Base-by-base conservation (phyloP, 1,140 invertebrate genomes). In the Tachypleus tridentatus region DNA sequence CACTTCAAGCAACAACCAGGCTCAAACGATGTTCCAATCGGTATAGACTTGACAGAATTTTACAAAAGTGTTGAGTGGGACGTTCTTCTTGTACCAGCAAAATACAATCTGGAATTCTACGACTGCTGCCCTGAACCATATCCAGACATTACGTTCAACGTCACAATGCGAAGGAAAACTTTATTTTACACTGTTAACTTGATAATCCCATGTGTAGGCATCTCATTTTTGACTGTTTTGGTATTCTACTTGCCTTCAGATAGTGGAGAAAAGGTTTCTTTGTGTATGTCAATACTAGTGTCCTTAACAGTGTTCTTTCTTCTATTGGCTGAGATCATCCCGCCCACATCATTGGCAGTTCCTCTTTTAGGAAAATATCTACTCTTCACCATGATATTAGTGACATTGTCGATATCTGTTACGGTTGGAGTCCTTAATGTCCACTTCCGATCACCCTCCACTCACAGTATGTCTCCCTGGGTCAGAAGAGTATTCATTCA, bases 261-360 rank as follows among this genome's bases (percentile, higher is more conserved):
- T 80, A 95, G 91, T 76, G 95, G 93, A 65, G 96, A 98, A 81
- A 97, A 98, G 83, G 91, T 91, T 79, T 97, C 96, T 57, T 82
- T 99, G 66, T 98, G 94, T 67, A 99, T 99, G 77, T 98, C 95
- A 54, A 99, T 99, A 80, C 85, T 99, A 69, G 95, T 99, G 80
- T 98, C 95, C 78, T 88, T 99, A 72, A 96, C 97, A 80, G 96
- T 99, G 83, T 99, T 99, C 84, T 99, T 99, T 81, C 83, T 99
- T 57, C 83, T 99, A 76, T 87, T 99, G 60, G 94, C 97, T 61
- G 93, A 97, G 80, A 96, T 99, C 72, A 98, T 99, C 73, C 97
- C 97, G 10, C 96, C 97, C 6, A 99, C 97, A 51, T 97, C 93
- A 9, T 80, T 98, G 67, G 95, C 98, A 49, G 94, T 99, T 58